Conservation (phyloP, 2,888 invertebrate genomes). For the Ochlodes sylvanus region DNA sequence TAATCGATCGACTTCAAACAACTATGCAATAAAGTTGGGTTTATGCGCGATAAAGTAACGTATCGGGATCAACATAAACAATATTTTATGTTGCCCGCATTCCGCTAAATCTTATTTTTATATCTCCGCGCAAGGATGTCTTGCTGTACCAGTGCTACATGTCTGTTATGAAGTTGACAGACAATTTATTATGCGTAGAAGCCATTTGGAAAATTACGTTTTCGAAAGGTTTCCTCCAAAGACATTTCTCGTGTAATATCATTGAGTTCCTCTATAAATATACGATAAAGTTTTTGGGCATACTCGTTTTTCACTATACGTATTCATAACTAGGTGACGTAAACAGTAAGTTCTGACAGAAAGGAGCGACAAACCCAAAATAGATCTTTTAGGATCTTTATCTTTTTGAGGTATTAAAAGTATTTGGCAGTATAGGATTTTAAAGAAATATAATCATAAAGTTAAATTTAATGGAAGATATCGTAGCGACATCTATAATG, state of each 20-base stretch:
- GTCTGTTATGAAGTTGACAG: constrained; percentile 61
- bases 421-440: too few species aligned
- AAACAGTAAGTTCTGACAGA: too few species aligned
- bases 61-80: constrained; percentile 77
- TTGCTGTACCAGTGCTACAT: constrained; percentile 37
- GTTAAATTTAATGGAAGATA: too few species aligned
- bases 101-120: constrained; percentile 79
- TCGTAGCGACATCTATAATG: too few species aligned
- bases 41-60: constrained; percentile 77
- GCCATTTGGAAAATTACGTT: constrained; percentile 26
- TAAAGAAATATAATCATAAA: too few species aligned
- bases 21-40: constrained; percentile 71
- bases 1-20: constrained; percentile 68
- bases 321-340: too few species aligned
- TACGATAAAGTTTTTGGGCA: too few species aligned
- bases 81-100: constrained; percentile 78
- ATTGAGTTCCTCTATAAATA: too few species aligned
- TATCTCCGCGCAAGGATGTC: constrained; percentile 50
- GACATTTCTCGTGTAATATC: background rate
- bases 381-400: too few species aligned
- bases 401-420: too few species aligned
- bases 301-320: too few species aligned
- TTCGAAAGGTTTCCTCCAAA: constrained; percentile 1
- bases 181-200: constrained; percentile 60
- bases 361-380: too few species aligned